Base-by-base conservation (phyloP, 53 echinoderm and acorn worm genomes). In the Glandiceps talaboti region DNA sequence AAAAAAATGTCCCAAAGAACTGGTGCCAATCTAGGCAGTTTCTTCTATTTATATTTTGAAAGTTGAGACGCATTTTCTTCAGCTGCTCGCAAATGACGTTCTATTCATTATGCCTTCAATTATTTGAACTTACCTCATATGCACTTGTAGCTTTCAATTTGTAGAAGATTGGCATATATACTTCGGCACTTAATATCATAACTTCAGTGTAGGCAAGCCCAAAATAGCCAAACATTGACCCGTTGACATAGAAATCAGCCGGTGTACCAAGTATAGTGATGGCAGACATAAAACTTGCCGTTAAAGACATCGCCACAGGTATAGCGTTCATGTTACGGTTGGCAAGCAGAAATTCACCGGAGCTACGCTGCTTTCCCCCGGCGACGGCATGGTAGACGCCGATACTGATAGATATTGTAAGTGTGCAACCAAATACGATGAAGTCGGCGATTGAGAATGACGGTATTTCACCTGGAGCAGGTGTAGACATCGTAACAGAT, bases 101-200 rank as follows among this genome's bases (percentile, higher is more conserved):
- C n/a, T n/a, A n/a, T n/a, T n/a, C n/a, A n/a, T n/a, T n/a, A n/a
- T n/a, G n/a, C n/a, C n/a, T n/a, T n/a, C n/a, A n/a, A n/a, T n/a
- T n/a, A n/a, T n/a, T 6, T 20, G 6, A 45, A 33, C 31, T 29
- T 78, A 84, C 84, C 84, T 84, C 79, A 29, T 79, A 84, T 1
- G 79, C 79, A 29, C 84, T 84, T 28, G 84, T 84, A 1, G 78
- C 14, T 29, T 73, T n/a, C 28, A 84, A 32, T 30, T 73, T 31
- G 27, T 78, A 74, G 79, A 79, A 84, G 28, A 84, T 79, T 6
- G 84, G 84, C 27, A 84, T 33, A 84, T 78, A 84, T 74, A 84
- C 74, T 14, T 79, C 78, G 0, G 79, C 32, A 25, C 78, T 74
- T 29, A 84, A 28, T 0, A 77, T 73, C 29, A 74, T 74, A 27